A percentile compares a stretch with the other conserved stretches of the same genome.
Conservation (phyloP, 2,888 invertebrate genomes). For the Drosophila austrosaltans region DNA sequence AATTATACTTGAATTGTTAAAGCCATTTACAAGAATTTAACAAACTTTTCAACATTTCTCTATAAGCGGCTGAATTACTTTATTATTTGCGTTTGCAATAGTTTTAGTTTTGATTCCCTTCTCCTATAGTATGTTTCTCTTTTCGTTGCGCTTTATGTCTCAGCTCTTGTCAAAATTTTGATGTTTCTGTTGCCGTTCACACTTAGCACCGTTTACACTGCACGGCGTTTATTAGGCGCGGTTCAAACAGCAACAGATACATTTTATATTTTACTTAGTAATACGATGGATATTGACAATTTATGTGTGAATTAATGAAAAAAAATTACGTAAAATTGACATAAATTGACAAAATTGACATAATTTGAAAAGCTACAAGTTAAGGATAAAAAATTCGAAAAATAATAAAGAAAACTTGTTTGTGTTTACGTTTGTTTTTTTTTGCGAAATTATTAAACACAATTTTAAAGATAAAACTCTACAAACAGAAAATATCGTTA, state of each 20-base stretch:
- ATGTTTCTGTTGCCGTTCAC: conserved; percentile 11
- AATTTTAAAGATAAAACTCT: too few relatives aligned
- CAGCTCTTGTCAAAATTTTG: conserved; percentile 8
- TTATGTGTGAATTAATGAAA: background rate
- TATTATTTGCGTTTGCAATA: conserved; percentile 24
- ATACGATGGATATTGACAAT: background rate
- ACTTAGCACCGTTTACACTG: conserved; percentile 3
- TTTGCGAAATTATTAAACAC: too few relatives aligned
- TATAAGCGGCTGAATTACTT: conserved; percentile 22
- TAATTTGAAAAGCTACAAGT: background rate
- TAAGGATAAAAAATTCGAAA: background rate
- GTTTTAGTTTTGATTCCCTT: conserved; percentile 24
- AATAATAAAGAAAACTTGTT: background rate
- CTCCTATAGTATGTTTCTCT: conserved; percentile 24
- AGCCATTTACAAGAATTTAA: conserved; percentile 18
- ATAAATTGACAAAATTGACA: too few relatives aligned
- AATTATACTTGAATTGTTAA: conserved; percentile 28
- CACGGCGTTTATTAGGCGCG: conserved; percentile 1
- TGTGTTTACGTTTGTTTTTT: too few relatives aligned
- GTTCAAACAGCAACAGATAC: conserved; percentile 6
- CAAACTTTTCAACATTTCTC: conserved; percentile 37
- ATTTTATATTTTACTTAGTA: background rate
- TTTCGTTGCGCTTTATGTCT: conserved; percentile 6
- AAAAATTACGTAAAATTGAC: background rate
- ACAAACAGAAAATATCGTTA: too few relatives aligned